Evolutionary conservation across 2,113 vertebrate genomes (phyloP).

Genomic region (Phainopepla nitens): DNA sequence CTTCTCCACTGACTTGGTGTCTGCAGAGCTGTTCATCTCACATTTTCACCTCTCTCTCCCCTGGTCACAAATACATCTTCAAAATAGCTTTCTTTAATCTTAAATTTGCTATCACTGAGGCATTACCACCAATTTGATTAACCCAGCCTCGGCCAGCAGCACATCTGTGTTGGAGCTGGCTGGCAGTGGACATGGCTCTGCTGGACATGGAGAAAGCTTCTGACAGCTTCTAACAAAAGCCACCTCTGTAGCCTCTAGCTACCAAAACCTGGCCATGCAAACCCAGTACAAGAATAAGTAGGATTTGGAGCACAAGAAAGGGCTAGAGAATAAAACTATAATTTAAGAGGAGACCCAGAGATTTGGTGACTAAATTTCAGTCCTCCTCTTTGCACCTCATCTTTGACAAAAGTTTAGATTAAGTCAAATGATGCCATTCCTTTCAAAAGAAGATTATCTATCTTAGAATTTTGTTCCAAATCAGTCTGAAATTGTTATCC

Average conservation of each 20-base stretch:
- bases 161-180: rapidly evolving
- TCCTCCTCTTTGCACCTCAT: neutral
- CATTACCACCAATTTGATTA: neutral
- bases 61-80: neutral
- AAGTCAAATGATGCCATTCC: neutral
- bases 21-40: neutral
- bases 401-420: neutral
- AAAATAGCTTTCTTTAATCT: neutral
- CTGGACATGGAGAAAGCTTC: neutral
- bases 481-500: constrained; percentile 9
- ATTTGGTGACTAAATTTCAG: neutral
- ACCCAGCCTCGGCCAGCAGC: neutral
- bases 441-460: constrained; percentile 20
- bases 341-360: neutral
- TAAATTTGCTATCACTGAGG: neutral
- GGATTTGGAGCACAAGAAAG: neutral
- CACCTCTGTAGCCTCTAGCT: neutral
- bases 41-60: neutral
- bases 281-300: neutral
- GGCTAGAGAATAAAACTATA: neutral
- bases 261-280: neutral
- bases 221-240: neutral
- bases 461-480: neutral
- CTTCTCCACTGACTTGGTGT: neutral
- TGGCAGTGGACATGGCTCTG: neutral